Evolutionary conservation across 2,888 invertebrate genomes (phyloP).

Genomic region (Mythimna impura): DNA sequence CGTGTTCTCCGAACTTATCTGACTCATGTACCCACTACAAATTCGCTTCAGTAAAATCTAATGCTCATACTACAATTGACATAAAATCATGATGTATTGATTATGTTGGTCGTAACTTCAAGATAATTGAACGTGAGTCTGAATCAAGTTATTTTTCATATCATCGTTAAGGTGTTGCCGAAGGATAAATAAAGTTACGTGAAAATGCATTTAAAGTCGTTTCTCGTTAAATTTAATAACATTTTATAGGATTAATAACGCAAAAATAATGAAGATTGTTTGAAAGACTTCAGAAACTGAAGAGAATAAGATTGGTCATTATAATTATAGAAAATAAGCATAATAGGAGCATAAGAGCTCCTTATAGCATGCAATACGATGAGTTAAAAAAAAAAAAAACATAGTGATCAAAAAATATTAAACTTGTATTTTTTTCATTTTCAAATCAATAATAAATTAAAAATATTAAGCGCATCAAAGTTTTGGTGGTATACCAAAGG

Average conservation of each 20-base stretch:
- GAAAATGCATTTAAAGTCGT: too few species aligned
- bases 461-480: too few species aligned
- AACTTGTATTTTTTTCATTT: too few species aligned
- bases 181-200: neutral
- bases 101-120: neutral
- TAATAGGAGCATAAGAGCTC: too few species aligned
- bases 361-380: too few species aligned
- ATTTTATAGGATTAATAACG: neutral
- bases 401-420: too few species aligned
- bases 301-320: neutral
- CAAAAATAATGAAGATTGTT: neutral
- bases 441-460: too few species aligned
- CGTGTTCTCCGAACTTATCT: conserved; percentile 6
- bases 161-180: neutral
- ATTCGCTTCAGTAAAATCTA: neutral
- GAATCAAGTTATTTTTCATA: neutral
- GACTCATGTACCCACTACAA: conserved; percentile 18
- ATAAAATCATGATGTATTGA: neutral
- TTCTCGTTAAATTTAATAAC: too few species aligned
- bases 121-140: neutral
- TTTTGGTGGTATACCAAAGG: too few species aligned
- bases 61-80: neutral
- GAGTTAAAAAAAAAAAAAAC: too few species aligned
- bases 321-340: too few species aligned
- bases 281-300: neutral